Evolutionary conservation across 2,888 invertebrate species (phyloP).

Genomic region (Hirtodrosophila duncani): DNA sequence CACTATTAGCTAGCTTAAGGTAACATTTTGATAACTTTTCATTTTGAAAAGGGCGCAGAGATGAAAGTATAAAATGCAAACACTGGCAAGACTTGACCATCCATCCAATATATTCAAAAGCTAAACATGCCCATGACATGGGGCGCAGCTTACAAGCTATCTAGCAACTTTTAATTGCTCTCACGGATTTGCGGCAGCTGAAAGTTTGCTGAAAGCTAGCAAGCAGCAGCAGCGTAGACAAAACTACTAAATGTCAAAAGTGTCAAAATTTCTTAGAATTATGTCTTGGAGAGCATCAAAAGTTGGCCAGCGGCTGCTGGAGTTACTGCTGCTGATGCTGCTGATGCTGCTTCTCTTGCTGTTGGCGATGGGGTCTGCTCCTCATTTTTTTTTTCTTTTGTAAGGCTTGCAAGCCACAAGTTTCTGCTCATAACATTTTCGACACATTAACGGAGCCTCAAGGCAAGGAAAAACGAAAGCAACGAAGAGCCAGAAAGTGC

Average conservation of each 20-base stretch:
- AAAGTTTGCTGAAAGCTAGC: constrained; percentile 37
- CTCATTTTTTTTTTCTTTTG: constrained; percentile 15
- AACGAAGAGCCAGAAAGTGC: not conserved
- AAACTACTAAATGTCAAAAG: constrained; percentile 73
- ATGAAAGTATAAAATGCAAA: no score
- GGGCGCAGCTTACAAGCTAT: no score
- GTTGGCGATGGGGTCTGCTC: not conserved
- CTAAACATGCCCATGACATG: no score
- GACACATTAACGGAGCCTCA: constrained; percentile 56
- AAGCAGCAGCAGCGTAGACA: constrained; percentile 43
- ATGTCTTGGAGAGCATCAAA: constrained; percentile 69
- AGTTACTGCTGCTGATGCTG: constrained; percentile 21
- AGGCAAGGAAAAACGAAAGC: no score
- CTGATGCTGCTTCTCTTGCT: not conserved
- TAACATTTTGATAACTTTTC: no score
- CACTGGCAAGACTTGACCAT: no score
- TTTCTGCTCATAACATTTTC: constrained; percentile 60
- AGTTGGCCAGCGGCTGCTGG: constrained; percentile 38
- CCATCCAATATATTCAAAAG: no score
- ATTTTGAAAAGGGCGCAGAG: no score
- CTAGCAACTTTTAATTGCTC: constrained; percentile 63
- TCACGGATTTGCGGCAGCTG: constrained; percentile 43
- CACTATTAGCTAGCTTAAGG: no score
- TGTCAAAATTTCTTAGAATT: constrained; percentile 69
- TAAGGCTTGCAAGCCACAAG: constrained; percentile 53